These are phyloP conservation scores for Platyscapa corneri DNA, from an alignment of 1,140 invertebrate species.

Conservation along the genomic window DNA sequence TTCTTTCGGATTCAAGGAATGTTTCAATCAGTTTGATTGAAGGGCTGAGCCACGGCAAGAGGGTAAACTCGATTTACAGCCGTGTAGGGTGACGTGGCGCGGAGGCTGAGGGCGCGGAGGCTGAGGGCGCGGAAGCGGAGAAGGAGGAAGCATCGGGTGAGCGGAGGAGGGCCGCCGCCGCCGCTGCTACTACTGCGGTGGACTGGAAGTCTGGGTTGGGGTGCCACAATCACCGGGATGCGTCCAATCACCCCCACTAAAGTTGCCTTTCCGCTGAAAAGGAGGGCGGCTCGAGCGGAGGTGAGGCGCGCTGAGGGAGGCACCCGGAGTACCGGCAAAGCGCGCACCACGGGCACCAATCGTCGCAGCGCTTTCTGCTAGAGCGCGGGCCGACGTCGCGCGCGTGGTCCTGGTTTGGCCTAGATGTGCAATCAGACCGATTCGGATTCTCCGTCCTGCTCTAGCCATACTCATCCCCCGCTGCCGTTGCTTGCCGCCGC, in stretches of 20 bases:
- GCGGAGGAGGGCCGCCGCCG: constrained; percentile 39
- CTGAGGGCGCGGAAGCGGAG: constrained; percentile 21
- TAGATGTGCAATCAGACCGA: constrained; percentile 73
- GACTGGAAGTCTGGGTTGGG: constrained; percentile 67
- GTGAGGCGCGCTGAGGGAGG: constrained; percentile 54
- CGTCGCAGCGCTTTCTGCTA: constrained; percentile 72
- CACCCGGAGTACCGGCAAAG: constrained; percentile 35
- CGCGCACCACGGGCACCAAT: constrained; percentile 61
- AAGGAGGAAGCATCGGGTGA: constrained; percentile 44
- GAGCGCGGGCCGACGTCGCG: constrained; percentile 57
- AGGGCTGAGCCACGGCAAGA: constrained; percentile 75
- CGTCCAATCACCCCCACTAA: constrained; percentile 77
- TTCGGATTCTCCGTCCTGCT: constrained; percentile 55
- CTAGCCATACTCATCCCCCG: too few relatives aligned
- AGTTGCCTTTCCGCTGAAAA: constrained; percentile 47
- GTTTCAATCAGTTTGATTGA: constrained; percentile 77
- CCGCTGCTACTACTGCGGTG: constrained; percentile 56
- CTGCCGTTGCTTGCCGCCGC: constrained; percentile 55
- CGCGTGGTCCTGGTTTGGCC: constrained; percentile 69
- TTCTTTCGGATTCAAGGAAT: constrained; percentile 76
- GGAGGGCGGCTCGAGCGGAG: constrained; percentile 37
- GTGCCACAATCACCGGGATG: constrained; percentile 80
- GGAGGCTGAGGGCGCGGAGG: not conserved
- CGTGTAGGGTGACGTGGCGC: constrained; percentile 54
- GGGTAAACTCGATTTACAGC: constrained; percentile 75